These are phyloP conservation scores for Nothura maculosa DNA, from an alignment of 2,797 vertebrate genomes.

Conservation along the genomic window DNA sequence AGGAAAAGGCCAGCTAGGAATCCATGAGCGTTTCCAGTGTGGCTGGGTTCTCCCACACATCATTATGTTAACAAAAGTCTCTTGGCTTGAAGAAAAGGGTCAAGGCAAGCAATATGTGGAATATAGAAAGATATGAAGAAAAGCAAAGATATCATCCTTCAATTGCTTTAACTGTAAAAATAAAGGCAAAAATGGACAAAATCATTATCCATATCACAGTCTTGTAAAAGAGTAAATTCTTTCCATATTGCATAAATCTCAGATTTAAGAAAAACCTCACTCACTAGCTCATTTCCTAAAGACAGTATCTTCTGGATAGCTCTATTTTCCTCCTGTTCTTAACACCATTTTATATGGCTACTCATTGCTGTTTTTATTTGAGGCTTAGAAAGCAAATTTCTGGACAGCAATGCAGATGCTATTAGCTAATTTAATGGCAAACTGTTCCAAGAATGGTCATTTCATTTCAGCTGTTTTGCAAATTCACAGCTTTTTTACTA, in stretches of 20 bases:
- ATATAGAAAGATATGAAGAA: not conserved
- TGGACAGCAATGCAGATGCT: not conserved
- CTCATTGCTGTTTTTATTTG: not conserved
- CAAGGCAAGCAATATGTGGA: not conserved
- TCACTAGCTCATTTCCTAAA: constrained; percentile 6
- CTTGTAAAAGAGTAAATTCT: not conserved
- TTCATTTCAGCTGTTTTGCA: not conserved
- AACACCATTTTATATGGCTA: not conserved
- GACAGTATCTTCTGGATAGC: not conserved
- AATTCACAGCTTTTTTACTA: not conserved
- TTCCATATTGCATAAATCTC: not conserved
- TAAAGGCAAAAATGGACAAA: not conserved
- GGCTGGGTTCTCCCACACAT: rapidly evolving
- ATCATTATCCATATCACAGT: not conserved
- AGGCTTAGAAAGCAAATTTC: not conserved
- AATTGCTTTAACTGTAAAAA: not conserved
- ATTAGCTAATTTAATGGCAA: constrained; percentile 5
- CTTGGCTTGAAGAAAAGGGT: not conserved
- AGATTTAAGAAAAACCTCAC: not conserved
- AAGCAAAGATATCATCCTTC: not conserved
- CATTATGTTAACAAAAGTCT: not conserved
- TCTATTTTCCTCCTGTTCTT: not conserved
- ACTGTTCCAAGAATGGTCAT: not conserved
- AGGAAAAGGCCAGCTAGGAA: not conserved
- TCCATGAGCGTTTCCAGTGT: rapidly evolving